Conservation (phyloP, 2,113 vertebrate genomes). For the Uria aalge region DNA sequence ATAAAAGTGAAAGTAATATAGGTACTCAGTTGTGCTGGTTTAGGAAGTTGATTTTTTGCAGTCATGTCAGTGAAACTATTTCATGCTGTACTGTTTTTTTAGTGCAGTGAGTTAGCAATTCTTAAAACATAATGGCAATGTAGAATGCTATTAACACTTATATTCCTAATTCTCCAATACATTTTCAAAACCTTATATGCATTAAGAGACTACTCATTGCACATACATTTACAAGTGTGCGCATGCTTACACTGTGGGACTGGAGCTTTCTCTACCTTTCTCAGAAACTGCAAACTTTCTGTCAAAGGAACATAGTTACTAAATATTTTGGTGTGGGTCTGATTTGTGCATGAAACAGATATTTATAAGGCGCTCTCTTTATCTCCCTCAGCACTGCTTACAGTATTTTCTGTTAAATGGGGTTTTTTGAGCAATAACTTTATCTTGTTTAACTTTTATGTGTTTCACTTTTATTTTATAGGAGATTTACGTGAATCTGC, state of each 20-base stretch:
- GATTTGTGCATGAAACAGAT: rapidly evolving
- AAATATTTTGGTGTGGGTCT: background rate
- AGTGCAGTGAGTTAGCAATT: background rate
- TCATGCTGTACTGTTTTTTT: background rate
- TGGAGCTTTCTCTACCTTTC: background rate
- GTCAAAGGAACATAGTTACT: background rate
- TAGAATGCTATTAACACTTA: background rate
- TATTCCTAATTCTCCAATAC: background rate
- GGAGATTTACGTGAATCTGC: slow-evolving; percentile 59
- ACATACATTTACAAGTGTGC: background rate
- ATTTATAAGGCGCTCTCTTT: background rate
- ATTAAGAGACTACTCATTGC: background rate
- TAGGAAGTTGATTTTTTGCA: background rate
- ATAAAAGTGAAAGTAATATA: background rate
- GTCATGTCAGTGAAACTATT: background rate
- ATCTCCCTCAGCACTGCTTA: background rate
- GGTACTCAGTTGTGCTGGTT: background rate
- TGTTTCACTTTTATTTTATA: slow-evolving; percentile 31
- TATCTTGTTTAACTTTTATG: background rate
- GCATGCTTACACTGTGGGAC: background rate
- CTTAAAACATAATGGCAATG: background rate
- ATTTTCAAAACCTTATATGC: background rate
- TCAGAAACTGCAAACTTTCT: background rate
- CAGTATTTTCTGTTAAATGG: background rate
- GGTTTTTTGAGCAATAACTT: rapidly evolving